Evolutionary conservation across 2,113 vertebrate species (phyloP), one percentile per base, ranked within the genome.

Genomic region (Felis chaus): DNA sequence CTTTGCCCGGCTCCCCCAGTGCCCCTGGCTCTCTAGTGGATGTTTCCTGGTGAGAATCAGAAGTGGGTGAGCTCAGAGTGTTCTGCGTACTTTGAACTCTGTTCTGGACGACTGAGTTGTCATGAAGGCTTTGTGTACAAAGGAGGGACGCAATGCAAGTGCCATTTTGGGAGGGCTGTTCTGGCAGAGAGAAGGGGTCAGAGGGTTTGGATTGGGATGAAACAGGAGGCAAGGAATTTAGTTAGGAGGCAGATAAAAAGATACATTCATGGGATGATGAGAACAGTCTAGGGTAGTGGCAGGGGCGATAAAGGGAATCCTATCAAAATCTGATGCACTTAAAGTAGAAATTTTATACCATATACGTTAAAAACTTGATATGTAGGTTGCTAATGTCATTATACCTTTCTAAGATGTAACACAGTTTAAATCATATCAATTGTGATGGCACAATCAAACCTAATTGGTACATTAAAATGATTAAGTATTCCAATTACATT

Each of bases 1-100:
- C 3, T 2, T 21, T 1, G 1, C 55, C 18, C 11, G n/a, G 27
- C 29, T 4, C 4, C 0, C 7, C 15, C n/a, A 21, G 23, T 1
- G 10, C 23, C 19, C 61, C 45, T 18, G 0, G 27, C 39, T 68
- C 45, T 71, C 41, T 4, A 12, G 23, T 36, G 66, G 36, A 50
- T 29, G 10, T 36, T 57, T 71, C 33, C 5, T 16, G 2, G 4
- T 39, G 82, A 81, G 18, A 36, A 71, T 11, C 1, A 1, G 10
- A n/a, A 41, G 15, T 2, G 45, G 4, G 27, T 25, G 48, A 65
- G 74, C 18, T 69, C 8, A 45, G 81, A 9, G 15, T 7, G 0
- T 79, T 33, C 45, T 6, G 48, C 16, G 55, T 15, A 25, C 33
- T 23, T 36, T 2, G n/a, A 14, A 1, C 2, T 69, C 19, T 16